A percentile compares a stretch with the other conserved stretches of the same genome.
Evolutionary conservation across 2,113 vertebrate genomes (phyloP).

Genomic region (Zonotrichia leucophrys): DNA sequence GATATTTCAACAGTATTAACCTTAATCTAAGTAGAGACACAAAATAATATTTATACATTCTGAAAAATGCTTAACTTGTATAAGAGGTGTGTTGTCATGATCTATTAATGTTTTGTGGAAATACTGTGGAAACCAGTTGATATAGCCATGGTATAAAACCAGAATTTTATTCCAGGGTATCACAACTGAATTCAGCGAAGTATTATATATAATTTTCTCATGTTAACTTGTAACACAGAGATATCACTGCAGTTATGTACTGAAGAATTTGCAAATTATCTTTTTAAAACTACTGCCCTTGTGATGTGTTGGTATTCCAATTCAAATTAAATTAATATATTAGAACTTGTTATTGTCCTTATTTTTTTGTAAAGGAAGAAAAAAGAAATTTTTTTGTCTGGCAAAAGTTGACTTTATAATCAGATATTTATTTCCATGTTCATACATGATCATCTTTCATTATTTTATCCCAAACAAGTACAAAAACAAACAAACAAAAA

Average conservation of each 20-base stretch:
- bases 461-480: not conserved
- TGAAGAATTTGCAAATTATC: not conserved
- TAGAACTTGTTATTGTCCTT: not conserved
- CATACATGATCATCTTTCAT: not conserved
- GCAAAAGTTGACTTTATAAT: not conserved
- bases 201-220: not conserved
- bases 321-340: not conserved
- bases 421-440: not conserved
- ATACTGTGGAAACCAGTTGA: not conserved
- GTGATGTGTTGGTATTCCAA: not conserved
- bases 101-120: not conserved
- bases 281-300: not conserved
- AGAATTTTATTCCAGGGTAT: not conserved
- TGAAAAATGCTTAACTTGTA: not conserved
- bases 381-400: not conserved
- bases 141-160: not conserved
- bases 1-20: constrained; percentile 76
- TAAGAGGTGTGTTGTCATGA: not conserved
- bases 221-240: not conserved
- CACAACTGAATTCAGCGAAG: not conserved
- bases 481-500: not conserved
- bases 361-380: not conserved
- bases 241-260: not conserved
- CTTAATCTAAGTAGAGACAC: constrained; percentile 68
- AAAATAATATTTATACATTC: constrained; percentile 61